Conservation (phyloP, 2,113 vertebrate species). For the Bombycilla garrulus region DNA sequence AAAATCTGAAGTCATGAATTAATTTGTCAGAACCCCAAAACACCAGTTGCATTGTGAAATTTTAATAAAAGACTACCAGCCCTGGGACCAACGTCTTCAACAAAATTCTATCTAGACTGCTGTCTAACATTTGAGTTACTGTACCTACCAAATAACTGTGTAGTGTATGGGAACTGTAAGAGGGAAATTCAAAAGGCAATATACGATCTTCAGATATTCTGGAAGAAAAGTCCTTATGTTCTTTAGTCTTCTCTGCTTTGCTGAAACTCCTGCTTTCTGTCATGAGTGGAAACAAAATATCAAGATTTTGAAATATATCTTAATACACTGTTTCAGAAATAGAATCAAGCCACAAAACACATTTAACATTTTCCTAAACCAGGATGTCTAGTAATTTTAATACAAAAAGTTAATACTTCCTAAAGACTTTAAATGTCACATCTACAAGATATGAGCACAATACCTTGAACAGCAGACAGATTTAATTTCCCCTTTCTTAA, state of each 20-base stretch:
- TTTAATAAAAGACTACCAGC: not conserved
- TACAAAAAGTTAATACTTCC: not conserved
- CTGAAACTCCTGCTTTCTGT: conserved; percentile 25
- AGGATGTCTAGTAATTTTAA: not conserved
- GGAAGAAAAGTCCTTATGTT: not conserved
- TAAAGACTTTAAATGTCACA: not conserved
- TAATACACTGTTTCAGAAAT: not conserved
- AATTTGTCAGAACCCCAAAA: not conserved
- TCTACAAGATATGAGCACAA: not conserved
- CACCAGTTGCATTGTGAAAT: not conserved
- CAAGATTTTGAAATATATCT: not conserved
- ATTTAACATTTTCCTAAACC: not conserved
- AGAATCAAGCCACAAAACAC: not conserved
- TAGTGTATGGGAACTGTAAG: conserved; percentile 36
- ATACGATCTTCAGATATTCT: conserved; percentile 60
- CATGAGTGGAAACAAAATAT: not conserved
- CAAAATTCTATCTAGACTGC: not conserved
- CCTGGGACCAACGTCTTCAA: not conserved
- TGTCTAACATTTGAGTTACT: not conserved
- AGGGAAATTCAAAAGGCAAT: conserved; percentile 75
- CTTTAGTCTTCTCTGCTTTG: not conserved
- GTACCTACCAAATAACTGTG: conserved; percentile 77
- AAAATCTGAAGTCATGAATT: not conserved
- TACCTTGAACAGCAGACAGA: not conserved
- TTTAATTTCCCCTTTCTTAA: not conserved